A percentile compares a stretch with the other conserved stretches of the same genome.
These are phyloP conservation scores for Wiebesia pumilae DNA, from an alignment of 1,140 invertebrate genomes.

Conservation along the genomic window DNA sequence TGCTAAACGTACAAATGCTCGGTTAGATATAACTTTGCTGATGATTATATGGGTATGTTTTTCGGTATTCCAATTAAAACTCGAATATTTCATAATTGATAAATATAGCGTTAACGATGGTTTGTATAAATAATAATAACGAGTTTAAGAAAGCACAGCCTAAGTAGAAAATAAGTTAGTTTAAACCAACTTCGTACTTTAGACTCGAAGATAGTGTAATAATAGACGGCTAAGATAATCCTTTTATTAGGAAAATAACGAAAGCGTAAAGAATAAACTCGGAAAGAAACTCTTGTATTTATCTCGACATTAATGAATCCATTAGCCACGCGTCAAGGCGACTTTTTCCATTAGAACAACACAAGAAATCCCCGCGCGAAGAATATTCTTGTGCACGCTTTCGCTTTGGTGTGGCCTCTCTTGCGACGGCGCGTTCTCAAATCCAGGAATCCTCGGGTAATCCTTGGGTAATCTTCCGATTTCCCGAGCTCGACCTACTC, in stretches of 20 bases:
- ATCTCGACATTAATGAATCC: background rate
- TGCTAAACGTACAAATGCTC: background rate
- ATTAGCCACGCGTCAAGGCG: constrained; percentile 13
- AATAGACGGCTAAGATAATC: too few relatives aligned
- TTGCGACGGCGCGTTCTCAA: background rate
- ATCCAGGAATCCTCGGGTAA: background rate
- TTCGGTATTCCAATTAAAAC: background rate
- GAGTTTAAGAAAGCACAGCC: background rate
- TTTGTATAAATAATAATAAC: background rate
- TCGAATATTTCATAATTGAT: background rate
- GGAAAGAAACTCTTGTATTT: background rate
- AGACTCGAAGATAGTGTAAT: too few relatives aligned
- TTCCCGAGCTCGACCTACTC: background rate
- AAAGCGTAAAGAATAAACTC: too few relatives aligned
- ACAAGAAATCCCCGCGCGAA: background rate
- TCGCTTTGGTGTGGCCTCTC: background rate
- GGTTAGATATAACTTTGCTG: background rate
- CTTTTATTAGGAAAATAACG: too few relatives aligned
- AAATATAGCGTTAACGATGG: background rate
- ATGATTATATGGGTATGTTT: background rate
- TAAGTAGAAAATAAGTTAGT: background rate
- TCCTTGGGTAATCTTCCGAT: background rate
- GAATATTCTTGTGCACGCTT: background rate
- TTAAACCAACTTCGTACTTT: too few relatives aligned
- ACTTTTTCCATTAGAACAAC: background rate